phyloP scores from a whole-genome alignment of 2,797 vertebrate genomes.

The Enteromius trimaculatus region DNA sequence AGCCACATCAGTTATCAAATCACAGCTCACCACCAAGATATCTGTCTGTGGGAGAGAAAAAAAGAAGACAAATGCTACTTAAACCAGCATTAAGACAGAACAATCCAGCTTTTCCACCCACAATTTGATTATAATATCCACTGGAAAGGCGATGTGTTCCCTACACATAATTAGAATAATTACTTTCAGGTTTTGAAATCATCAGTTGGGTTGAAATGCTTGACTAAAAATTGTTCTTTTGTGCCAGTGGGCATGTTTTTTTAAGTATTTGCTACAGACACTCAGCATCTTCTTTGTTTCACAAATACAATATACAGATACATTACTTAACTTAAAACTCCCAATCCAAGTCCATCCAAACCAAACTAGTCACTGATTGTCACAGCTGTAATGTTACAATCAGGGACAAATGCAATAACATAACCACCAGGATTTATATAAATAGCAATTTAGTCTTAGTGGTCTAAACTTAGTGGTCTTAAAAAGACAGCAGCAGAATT shows the following conservation, averaged over 20 bases:
- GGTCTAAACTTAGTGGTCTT: no score
- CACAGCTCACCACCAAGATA: slow-evolving; percentile 92
- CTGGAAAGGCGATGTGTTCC: slow-evolving; percentile 19
- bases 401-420: background rate
- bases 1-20: slow-evolving; percentile 93
- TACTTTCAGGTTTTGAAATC: slow-evolving; percentile 34
- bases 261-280: background rate
- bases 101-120: slow-evolving; percentile 14
- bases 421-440: background rate
- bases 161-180: slow-evolving; percentile 34
- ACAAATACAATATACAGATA: background rate
- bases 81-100: background rate
- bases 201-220: slow-evolving; percentile 23
- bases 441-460: background rate
- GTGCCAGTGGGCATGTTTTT: background rate
- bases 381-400: background rate
- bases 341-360: background rate
- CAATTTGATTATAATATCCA: slow-evolving; percentile 32
- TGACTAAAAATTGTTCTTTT: background rate
- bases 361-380: background rate
- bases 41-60: slow-evolving; percentile 81
- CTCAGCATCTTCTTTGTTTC: background rate
- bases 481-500: no score
- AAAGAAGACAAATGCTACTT: background rate
- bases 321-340: background rate